Evolutionary conservation across 2,888 invertebrate species (phyloP).

Genomic region (Drosophila parthenogenetica): DNA sequence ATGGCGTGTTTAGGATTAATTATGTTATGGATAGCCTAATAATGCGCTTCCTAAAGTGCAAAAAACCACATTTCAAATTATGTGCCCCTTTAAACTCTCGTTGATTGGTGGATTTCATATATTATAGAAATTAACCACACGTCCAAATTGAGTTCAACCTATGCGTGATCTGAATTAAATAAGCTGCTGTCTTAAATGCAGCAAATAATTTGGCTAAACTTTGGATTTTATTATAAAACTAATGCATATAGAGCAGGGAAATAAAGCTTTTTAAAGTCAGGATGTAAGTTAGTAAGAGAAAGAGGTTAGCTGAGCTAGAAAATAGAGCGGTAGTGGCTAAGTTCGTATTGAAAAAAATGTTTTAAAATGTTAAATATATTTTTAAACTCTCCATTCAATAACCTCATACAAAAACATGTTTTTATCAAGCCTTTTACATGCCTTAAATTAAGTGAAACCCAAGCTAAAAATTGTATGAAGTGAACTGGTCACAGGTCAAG

Average conservation of each 20-base stretch:
- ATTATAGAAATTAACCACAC: slow-evolving; percentile 54
- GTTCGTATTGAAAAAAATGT: too few relatives aligned
- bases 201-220: slow-evolving; percentile 4
- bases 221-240: background rate
- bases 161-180: slow-evolving; percentile 64
- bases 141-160: slow-evolving; percentile 35
- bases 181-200: slow-evolving; percentile 19
- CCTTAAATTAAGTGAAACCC: slow-evolving; percentile 33
- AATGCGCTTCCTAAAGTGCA: slow-evolving; percentile 73
- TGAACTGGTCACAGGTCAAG: slow-evolving; percentile 45
- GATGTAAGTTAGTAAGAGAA: too few relatives aligned
- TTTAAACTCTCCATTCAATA: too few relatives aligned
- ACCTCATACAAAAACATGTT: too few relatives aligned
- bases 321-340: too few relatives aligned
- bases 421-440: background rate
- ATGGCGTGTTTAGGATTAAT: slow-evolving; percentile 84
- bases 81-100: slow-evolving; percentile 55
- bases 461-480: slow-evolving; percentile 14
- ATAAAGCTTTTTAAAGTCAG: too few relatives aligned
- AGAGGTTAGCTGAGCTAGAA: too few relatives aligned
- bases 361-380: background rate
- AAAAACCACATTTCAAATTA: slow-evolving; percentile 75
- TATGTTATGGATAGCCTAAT: slow-evolving; percentile 82
- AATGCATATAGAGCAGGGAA: background rate
- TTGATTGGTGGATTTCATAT: slow-evolving; percentile 55